Evolutionary conservation across 2,113 vertebrate genomes (phyloP).

Genomic region (Crypturellus undulatus): DNA sequence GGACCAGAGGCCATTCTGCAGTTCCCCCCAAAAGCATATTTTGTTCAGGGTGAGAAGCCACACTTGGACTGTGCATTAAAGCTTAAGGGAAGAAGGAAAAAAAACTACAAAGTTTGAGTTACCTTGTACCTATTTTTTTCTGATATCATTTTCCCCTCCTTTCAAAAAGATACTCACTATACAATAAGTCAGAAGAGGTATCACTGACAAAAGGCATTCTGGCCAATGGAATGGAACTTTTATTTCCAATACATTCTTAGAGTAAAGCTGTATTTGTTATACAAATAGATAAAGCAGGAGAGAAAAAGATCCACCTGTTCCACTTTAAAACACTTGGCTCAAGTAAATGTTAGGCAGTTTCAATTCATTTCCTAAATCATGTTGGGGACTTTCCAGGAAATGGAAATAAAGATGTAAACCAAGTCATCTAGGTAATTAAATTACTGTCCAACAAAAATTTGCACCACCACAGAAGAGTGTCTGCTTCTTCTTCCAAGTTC

Average conservation of each 20-base stretch:
- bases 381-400: neutral
- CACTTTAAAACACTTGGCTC: neutral
- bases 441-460: constrained; percentile 36
- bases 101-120: neutral
- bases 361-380: neutral
- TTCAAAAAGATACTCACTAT: neutral
- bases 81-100: neutral
- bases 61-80: neutral
- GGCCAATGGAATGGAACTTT: constrained; percentile 41
- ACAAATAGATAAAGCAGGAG: neutral
- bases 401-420: neutral
- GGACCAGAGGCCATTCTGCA: neutral
- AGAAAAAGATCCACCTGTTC: neutral
- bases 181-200: neutral
- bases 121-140: neutral
- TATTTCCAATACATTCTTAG: constrained; percentile 60
- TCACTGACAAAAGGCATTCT: neutral
- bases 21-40: neutral
- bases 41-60: neutral
- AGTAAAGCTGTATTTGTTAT: constrained; percentile 33
- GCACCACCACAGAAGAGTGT: neutral
- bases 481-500: neutral
- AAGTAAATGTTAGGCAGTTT: neutral
- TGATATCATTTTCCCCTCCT: neutral
- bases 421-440: neutral